Conservation (phyloP, 2,888 invertebrate species). For the Tiliacea aurago region DNA sequence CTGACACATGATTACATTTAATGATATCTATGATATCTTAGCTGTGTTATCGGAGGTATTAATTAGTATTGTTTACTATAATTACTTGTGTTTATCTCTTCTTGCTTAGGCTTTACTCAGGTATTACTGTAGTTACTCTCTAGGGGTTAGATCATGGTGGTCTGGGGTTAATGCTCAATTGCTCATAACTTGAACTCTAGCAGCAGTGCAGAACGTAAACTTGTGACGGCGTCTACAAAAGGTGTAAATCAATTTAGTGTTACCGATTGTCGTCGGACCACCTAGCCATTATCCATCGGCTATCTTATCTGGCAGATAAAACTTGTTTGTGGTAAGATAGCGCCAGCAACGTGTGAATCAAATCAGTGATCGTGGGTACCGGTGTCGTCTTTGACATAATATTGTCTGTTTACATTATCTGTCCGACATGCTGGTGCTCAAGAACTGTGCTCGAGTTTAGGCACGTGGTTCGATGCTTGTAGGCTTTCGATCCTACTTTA, state of each 20-base stretch:
- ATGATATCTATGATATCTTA: slow-evolving; percentile 31
- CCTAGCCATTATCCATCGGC: slow-evolving; percentile 33
- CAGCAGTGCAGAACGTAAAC: background rate
- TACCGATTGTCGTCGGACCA: slow-evolving; percentile 18
- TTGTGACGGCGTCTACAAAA: slow-evolving; percentile 4
- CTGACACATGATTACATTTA: slow-evolving; percentile 32
- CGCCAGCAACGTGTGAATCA: slow-evolving; percentile 37
- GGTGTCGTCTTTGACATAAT: slow-evolving; percentile 10
- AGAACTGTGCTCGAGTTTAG: slow-evolving; percentile 1
- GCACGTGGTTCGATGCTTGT: background rate
- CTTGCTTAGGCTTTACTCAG: slow-evolving; percentile 15
- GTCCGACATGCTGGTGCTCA: slow-evolving; percentile 1
- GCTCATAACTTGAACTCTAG: background rate
- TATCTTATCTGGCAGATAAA: slow-evolving; percentile 45
- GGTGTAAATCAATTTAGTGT: slow-evolving; percentile 11
- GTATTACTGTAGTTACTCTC: background rate
- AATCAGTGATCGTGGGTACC: slow-evolving; percentile 34
- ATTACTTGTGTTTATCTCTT: background rate
- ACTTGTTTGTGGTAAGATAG: slow-evolving; percentile 25
- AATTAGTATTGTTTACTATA: slow-evolving; percentile 24
- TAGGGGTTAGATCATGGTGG: background rate
- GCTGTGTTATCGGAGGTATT: slow-evolving; percentile 24
- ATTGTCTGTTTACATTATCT: slow-evolving; percentile 37
- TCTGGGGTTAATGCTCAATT: background rate
- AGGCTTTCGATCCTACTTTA: background rate